A percentile compares a stretch with the other conserved stretches of the same genome.
Conservation (phyloP, 2,797 vertebrate genomes). For the Pelodytes ibericus region DNA sequence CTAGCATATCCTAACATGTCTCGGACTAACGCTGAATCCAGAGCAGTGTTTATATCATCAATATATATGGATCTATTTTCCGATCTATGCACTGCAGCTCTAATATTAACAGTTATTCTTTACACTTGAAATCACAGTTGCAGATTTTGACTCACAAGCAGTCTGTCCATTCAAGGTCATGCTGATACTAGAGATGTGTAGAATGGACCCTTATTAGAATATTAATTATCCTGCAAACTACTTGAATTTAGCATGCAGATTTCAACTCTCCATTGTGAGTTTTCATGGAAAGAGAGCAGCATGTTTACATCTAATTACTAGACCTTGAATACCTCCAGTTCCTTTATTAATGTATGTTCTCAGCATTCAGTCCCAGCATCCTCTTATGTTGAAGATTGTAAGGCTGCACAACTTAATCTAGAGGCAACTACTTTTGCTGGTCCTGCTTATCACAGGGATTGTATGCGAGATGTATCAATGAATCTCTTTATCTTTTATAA, state of each 20-base stretch:
- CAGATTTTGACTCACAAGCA: not conserved
- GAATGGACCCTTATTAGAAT: constrained; percentile 39
- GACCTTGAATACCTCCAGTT: constrained; percentile 41
- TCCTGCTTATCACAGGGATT: constrained; percentile 36
- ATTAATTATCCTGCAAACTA: constrained; percentile 41
- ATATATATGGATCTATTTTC: constrained; percentile 30
- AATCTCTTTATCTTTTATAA: constrained; percentile 37
- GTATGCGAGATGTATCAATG: constrained; percentile 38
- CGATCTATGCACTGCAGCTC: not conserved
- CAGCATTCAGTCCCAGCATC: constrained; percentile 32
- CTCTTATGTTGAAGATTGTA: constrained; percentile 34
- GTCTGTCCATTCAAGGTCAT: constrained; percentile 22
- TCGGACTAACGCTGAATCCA: not conserved
- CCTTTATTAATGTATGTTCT: constrained; percentile 39
- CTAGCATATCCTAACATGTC: not conserved
- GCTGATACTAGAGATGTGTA: constrained; percentile 7
- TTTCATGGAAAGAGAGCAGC: constrained; percentile 33
- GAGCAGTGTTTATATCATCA: not conserved
- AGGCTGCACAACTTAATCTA: constrained; percentile 18
- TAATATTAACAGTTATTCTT: constrained; percentile 1
- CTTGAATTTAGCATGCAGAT: constrained; percentile 20
- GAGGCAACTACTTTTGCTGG: constrained; percentile 21
- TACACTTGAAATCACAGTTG: constrained; percentile 1
- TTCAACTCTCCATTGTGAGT: constrained; percentile 29
- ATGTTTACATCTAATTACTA: no score